A percentile compares a stretch with the other conserved stretches of the same genome.
Evolutionary conservation across 2,888 invertebrate species (phyloP).

Genomic region (Camponotus fellah): DNA sequence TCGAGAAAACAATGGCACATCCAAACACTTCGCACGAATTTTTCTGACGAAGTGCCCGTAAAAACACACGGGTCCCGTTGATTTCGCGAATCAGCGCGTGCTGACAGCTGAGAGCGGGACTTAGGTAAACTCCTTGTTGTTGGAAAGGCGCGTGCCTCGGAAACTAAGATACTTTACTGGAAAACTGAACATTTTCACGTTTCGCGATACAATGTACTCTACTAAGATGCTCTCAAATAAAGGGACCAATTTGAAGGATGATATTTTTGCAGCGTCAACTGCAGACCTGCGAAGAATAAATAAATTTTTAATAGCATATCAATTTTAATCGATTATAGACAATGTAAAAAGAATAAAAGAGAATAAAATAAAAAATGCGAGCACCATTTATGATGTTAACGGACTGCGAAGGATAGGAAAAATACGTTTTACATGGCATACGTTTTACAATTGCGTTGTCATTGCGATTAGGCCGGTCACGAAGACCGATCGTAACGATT

Average conservation of each 20-base stretch:
- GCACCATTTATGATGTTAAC: neutral
- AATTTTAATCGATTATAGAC: neutral
- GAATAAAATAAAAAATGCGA: neutral
- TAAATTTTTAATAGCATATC: neutral
- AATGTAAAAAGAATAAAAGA: neutral
- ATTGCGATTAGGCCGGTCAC: constrained; percentile 17
- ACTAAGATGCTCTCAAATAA: neutral
- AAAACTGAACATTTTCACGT: constrained; percentile 14
- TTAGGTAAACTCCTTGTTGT: constrained; percentile 47
- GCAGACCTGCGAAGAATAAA: neutral
- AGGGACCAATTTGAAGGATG: neutral
- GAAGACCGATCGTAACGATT: constrained; percentile 44
- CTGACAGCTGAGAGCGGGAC: constrained; percentile 40
- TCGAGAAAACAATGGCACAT: constrained; percentile 30
- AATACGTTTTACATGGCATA: constrained; percentile 1
- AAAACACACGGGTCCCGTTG: constrained; percentile 11
- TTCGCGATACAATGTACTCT: constrained; percentile 12
- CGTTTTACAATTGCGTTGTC: constrained; percentile 2
- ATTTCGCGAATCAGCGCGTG: constrained; percentile 57
- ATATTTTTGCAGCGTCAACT: neutral
- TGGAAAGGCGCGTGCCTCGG: constrained; percentile 43
- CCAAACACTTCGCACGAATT: constrained; percentile 27
- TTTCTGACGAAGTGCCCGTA: constrained; percentile 24
- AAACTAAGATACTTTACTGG: constrained; percentile 17
- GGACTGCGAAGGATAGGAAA: neutral